Base-by-base conservation (phyloP, 2,888 invertebrate species). In the Cyclophora albipunctata region DNA sequence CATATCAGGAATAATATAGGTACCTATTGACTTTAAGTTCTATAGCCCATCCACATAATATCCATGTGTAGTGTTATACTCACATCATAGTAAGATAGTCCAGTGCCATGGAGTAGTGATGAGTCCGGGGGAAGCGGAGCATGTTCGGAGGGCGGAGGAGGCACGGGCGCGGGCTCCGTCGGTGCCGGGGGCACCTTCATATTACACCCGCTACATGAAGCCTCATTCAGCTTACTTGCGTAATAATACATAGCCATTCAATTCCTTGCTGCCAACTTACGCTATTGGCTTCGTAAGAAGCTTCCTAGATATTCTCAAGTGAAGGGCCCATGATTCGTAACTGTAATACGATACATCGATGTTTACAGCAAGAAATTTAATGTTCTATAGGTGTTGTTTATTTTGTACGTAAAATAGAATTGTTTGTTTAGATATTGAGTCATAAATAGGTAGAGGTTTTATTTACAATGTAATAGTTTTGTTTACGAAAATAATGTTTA, bases 221-320 rank as follows among this genome's bases (percentile, higher is more conserved):
- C 91, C 75, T 91, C 91, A 78, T 91, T 91, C 73, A 91, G 78
- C 84, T 91, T 91, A 86, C 91, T 92, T 72, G 92, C 92, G 89
- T 92, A 92, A 78, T 91, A 92, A 89, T 92, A 92, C 92, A 92
- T 92, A 87, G 92, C 92, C 89, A 89, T 89, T 83, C 82, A 88
- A 81, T 79, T 79, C 75, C 75, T 62, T 59, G 66, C 66, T 63
- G 58, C 59, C 66, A 64, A 68, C 62, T 73, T 63, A 64, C 51
- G 57, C 62, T 71, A 69, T 53, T 48, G 45, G 67, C 73, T 69
- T 67, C 67, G 54, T 60, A 45, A 50, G 67, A 72, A 75, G 69
- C 71, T 65, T 48, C 52, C 57, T 60, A 59, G 57, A 51, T 63
- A 68, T 34, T 42, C 7, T 20, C 67, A 72, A 51, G 50, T 67